Percentiles rank a stretch among this genome's conserved stretches.
These are phyloP conservation scores for Probosciger aterrimus DNA, from an alignment of 2,113 vertebrate species.

Conservation along the genomic window DNA sequence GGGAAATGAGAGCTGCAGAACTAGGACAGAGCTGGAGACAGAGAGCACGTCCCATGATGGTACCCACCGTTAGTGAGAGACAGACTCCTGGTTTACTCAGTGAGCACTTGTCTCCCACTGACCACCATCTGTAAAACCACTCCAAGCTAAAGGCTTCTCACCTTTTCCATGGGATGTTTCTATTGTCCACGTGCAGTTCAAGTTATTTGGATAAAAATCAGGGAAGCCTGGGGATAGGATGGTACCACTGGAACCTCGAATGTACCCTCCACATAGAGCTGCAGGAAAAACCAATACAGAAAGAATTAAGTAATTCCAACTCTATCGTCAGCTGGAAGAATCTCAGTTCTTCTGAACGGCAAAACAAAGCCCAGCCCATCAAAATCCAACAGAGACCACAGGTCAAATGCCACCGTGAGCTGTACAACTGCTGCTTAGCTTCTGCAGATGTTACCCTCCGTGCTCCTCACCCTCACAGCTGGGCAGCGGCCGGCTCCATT, in stretches of 20 bases:
- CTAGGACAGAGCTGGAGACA: background rate
- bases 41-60: background rate
- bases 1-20: background rate
- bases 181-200: constrained; percentile 98
- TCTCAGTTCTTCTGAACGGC: background rate
- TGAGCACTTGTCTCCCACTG: background rate
- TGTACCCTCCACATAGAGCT: constrained; percentile 97
- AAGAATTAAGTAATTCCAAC: background rate
- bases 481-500: constrained; percentile 95
- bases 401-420: accelerated
- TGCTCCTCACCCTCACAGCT: constrained; percentile 88
- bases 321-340: background rate
- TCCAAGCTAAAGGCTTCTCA: constrained; percentile 15
- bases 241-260: constrained; percentile 90
- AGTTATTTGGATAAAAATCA: constrained; percentile 97
- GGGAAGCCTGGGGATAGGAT: constrained; percentile 96
- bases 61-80: background rate
- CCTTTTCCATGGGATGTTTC: constrained; percentile 98
- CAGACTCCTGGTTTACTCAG: background rate
- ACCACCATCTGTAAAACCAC: background rate
- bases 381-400: accelerated
- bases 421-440: background rate
- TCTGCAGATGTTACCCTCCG: background rate
- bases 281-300: accelerated
- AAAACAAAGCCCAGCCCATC: background rate